Conservation (phyloP, 1,140 invertebrate species). For the Eciton burchellii region DNA sequence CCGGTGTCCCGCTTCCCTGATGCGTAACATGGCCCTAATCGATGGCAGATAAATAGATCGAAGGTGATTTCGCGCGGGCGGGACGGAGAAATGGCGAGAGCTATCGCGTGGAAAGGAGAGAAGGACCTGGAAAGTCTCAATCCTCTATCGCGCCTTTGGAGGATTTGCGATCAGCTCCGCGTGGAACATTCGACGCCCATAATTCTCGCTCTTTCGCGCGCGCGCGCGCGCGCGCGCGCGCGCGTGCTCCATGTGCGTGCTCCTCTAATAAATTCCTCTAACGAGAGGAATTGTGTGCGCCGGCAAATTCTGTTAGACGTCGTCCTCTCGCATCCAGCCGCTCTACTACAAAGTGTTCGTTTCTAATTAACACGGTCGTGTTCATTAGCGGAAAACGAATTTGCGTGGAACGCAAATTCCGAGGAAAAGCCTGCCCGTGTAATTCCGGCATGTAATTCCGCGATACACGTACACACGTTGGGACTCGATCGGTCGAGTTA, state of each 20-base stretch:
- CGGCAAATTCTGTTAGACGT: slow-evolving; percentile 58
- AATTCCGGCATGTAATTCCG: no score
- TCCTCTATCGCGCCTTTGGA: neutral
- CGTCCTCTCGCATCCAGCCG: slow-evolving; percentile 48
- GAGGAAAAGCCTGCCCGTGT: slow-evolving; percentile 20
- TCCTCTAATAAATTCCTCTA: slow-evolving; percentile 64
- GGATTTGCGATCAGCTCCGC: neutral
- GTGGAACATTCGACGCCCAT: slow-evolving; percentile 28
- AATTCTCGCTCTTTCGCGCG: slow-evolving; percentile 5
- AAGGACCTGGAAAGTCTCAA: neutral
- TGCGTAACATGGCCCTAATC: slow-evolving; percentile 20
- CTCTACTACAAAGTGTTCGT: slow-evolving; percentile 58
- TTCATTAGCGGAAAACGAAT: slow-evolving; percentile 63
- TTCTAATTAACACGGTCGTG: slow-evolving; percentile 67
- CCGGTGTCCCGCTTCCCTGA: neutral
- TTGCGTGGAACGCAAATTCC: slow-evolving; percentile 53
- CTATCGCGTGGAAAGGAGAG: no score
- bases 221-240: neutral
- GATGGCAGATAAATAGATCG: slow-evolving; percentile 25
- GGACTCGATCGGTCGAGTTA: slow-evolving; percentile 8
- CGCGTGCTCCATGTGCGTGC: neutral
- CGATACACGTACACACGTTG: slow-evolving; percentile 13
- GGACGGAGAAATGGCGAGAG: neutral
- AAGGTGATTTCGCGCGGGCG: neutral
- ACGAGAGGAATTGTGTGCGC: slow-evolving; percentile 55